These are phyloP conservation scores for Leptoclinus maculatus DNA, from an alignment of 2,797 vertebrate genomes.

Conservation along the genomic window DNA sequence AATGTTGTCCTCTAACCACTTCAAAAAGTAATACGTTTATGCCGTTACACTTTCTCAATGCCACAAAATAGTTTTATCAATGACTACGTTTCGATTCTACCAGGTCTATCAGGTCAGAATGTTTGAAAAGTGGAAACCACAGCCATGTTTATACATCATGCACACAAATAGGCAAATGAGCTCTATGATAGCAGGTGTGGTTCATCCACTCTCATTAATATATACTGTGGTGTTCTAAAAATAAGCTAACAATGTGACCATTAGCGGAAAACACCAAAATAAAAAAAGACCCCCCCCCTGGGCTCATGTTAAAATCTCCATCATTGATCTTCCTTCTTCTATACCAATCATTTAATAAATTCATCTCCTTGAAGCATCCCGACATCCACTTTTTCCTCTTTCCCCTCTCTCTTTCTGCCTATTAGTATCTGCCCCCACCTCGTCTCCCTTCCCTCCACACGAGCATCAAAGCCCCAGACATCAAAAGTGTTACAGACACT, in stretches of 20 bases:
- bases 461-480: constrained; percentile 74
- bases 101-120: not conserved
- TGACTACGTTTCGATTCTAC: not conserved
- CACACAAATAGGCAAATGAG: not conserved
- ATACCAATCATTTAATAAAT: constrained; percentile 40
- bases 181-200: not conserved
- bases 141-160: not conserved
- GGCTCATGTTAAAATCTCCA: constrained; percentile 16
- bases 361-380: constrained; percentile 30
- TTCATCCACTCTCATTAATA: not conserved
- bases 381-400: constrained; percentile 28
- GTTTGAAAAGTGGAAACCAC: not conserved
- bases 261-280: not conserved
- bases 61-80: not conserved
- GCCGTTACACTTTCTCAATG: not conserved
- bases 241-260: constrained; percentile 5
- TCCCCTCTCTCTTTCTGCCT: not conserved
- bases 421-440: constrained; percentile 43
- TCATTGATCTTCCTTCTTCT: constrained; percentile 29
- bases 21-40: not conserved
- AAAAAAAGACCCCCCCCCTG: not conserved
- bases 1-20: not conserved
- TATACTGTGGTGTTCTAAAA: not conserved
- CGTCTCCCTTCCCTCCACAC: constrained; percentile 37
- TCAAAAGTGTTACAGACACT: constrained; percentile 59